phyloP scores from a whole-genome alignment of 2,888 invertebrate genomes.

The Empis stercorea region DNA sequence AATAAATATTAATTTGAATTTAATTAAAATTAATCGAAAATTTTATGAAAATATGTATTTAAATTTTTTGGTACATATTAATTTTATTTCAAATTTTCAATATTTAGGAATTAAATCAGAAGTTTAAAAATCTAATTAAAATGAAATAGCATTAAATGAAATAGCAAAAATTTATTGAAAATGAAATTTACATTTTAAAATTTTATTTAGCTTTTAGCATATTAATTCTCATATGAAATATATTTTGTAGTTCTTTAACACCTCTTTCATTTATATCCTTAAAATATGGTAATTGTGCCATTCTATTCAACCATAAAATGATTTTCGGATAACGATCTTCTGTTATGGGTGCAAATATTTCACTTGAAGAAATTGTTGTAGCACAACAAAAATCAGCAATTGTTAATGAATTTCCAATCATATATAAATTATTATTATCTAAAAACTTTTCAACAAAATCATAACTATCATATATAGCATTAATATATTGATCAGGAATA shows the following conservation, averaged over 20 bases:
- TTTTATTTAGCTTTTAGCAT: too few species aligned
- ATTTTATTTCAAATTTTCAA: too few species aligned
- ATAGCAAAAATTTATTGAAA: too few species aligned
- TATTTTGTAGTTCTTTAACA: conserved; percentile 23
- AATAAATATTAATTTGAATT: too few species aligned
- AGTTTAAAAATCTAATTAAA: too few species aligned
- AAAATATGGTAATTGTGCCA: conserved; percentile 36
- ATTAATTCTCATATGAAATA: too few species aligned
- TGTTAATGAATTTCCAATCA: conserved; percentile 36
- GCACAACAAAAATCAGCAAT: conserved; percentile 39
- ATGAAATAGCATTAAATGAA: too few species aligned
- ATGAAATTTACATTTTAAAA: too few species aligned
- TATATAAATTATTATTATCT: conserved; percentile 31
- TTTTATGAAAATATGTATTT: too few species aligned
- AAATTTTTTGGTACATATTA: too few species aligned
- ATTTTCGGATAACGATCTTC: conserved; percentile 38
- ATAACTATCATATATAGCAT: conserved; percentile 38
- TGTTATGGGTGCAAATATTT: conserved; percentile 37
- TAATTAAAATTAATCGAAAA: too few species aligned
- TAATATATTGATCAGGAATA: conserved; percentile 32
- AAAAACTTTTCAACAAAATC: conserved; percentile 37
- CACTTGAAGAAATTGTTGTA: conserved; percentile 37
- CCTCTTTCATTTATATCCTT: conserved; percentile 35
- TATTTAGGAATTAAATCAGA: too few species aligned
- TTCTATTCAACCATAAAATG: conserved; percentile 34